Percentiles rank a stretch among this genome's conserved stretches.
phyloP scores from a whole-genome alignment of 2,888 invertebrate genomes.

The Drosophila seclusa region DNA sequence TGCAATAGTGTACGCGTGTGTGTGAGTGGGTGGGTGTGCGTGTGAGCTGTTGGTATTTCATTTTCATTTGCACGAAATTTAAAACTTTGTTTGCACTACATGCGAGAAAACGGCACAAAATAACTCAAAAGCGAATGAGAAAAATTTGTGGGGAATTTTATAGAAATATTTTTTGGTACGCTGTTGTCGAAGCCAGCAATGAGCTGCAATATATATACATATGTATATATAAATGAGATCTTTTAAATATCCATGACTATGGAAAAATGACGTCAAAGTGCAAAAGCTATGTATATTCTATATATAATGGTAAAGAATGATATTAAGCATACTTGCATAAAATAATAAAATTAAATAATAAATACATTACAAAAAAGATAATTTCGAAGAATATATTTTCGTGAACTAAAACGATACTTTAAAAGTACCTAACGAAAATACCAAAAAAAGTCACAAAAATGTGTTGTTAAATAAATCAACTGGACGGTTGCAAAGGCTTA shows the following conservation, averaged over 20 bases:
- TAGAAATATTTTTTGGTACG: conserved; percentile 16
- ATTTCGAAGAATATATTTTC: background rate
- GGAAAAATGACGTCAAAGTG: background rate
- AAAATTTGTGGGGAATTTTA: background rate
- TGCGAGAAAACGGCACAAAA: conserved; percentile 58
- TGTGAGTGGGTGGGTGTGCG: conserved; percentile 2
- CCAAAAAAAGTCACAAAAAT: conserved; percentile 7
- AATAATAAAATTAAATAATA: background rate
- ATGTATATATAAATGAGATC: background rate
- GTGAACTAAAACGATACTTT: background rate
- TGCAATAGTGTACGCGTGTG: conserved; percentile 17
- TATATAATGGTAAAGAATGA: background rate
- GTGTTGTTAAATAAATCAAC: conserved; percentile 28
- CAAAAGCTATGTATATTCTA: background rate
- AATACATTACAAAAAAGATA: background rate
- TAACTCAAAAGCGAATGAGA: conserved; percentile 23
- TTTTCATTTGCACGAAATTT: conserved; percentile 70
- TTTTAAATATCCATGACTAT: background rate
- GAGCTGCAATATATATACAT: conserved; percentile 13
- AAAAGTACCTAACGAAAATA: background rate
- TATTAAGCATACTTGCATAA: background rate
- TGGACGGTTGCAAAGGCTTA: conserved; percentile 14
- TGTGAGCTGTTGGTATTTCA: conserved; percentile 65
- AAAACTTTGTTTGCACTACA: conserved; percentile 65
- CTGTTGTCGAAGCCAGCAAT: conserved; percentile 3